These are phyloP conservation scores for Micronisus gabar DNA, from an alignment of 2,113 vertebrate genomes.

Conservation along the genomic window DNA sequence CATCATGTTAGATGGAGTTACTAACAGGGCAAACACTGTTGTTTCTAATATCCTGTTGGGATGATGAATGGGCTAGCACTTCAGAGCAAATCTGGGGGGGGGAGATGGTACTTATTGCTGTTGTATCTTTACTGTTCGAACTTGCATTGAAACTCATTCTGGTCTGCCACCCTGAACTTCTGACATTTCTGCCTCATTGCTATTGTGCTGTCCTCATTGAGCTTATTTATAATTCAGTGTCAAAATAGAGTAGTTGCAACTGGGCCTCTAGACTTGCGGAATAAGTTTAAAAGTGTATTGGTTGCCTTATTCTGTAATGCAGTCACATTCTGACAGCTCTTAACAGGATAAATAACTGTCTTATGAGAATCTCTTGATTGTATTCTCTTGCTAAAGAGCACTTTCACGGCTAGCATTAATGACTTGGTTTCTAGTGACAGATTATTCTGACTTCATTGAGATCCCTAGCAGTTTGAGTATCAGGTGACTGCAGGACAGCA, in stretches of 20 bases:
- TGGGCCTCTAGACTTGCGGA: not conserved
- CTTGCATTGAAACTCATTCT: not conserved
- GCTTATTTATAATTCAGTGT: not conserved
- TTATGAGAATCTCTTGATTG: not conserved
- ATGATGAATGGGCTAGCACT: not conserved
- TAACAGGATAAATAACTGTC: not conserved
- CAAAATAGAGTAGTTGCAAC: not conserved
- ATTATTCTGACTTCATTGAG: not conserved
- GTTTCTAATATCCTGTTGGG: not conserved
- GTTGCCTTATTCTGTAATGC: not conserved
- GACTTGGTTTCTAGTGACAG: not conserved
- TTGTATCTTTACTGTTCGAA: not conserved
- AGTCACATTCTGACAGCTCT: not conserved
- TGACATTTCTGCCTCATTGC: not conserved
- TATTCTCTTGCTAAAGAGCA: not conserved
- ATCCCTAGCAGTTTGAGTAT: not conserved
- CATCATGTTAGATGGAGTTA: not conserved
- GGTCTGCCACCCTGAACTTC: not conserved
- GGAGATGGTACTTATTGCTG: not conserved
- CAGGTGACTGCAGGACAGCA: not conserved
- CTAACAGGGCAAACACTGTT: not conserved
- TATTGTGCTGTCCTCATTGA: not conserved
- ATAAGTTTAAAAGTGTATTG: not conserved
- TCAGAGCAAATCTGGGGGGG: not conserved
- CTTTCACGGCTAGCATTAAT: not conserved